Evolutionary conservation across 2,888 invertebrate species (phyloP).

Genomic region (Pseudolycoriella hygida): DNA sequence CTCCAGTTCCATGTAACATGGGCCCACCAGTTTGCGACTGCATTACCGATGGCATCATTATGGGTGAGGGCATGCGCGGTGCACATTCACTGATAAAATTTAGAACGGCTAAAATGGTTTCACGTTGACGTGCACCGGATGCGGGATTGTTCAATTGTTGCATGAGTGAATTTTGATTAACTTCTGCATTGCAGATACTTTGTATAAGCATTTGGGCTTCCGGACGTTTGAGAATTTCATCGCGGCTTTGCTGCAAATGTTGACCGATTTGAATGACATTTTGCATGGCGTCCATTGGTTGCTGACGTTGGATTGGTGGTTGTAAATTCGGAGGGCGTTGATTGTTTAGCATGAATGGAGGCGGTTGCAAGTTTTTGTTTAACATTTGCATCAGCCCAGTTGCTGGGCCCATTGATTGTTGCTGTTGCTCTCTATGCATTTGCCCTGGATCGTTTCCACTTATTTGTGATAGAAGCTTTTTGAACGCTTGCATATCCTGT

Average conservation of each 20-base stretch:
- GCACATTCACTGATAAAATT: slow-evolving; percentile 2
- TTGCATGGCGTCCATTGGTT: slow-evolving; percentile 14
- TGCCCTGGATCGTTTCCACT: slow-evolving; percentile 4
- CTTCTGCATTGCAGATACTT: slow-evolving; percentile 62
- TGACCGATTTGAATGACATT: slow-evolving; percentile 6
- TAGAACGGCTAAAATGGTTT: slow-evolving; percentile 48
- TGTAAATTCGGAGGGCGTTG: slow-evolving; percentile 3
- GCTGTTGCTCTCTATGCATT: slow-evolving; percentile 9
- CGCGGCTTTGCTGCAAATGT: slow-evolving; percentile 7
- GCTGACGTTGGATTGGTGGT: slow-evolving; percentile 7
- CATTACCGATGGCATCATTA: background rate
- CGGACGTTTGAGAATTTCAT: slow-evolving; percentile 47
- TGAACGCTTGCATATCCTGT: slow-evolving; percentile 62
- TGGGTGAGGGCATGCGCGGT: background rate
- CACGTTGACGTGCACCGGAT: slow-evolving; percentile 53
- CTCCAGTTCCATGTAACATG: background rate
- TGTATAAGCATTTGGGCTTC: slow-evolving; percentile 63
- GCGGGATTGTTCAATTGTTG: slow-evolving; percentile 60
- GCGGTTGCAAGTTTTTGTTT: slow-evolving; percentile 7
- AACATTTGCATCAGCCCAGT: background rate
- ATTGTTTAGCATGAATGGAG: too few species aligned
- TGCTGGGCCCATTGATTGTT: background rate
- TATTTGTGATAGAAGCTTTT: slow-evolving; percentile 37
- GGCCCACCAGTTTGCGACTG: background rate
- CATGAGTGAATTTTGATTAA: slow-evolving; percentile 54